Conservation (phyloP, 2,113 vertebrate species). For the Psittacula cyanocephala region DNA sequence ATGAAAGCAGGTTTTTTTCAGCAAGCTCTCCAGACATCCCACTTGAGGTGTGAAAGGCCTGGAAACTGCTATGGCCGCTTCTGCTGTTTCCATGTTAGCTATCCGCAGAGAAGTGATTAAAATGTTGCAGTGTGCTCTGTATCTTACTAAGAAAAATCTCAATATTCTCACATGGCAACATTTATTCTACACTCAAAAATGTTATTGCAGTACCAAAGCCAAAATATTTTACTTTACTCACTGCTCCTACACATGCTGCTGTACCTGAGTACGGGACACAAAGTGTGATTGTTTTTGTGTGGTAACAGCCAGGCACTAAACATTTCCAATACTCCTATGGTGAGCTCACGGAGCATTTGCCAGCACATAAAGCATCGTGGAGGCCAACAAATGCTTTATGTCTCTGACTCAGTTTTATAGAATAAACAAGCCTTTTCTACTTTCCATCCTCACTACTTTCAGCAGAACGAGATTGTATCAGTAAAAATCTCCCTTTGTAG, state of each 20-base stretch:
- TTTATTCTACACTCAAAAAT: slow-evolving; percentile 10
- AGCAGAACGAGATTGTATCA: background rate
- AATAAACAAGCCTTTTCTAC: background rate
- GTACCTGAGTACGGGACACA: background rate
- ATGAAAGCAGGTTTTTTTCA: background rate
- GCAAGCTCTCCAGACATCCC: slow-evolving; percentile 4
- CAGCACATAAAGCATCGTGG: background rate
- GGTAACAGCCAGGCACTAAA: background rate
- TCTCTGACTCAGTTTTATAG: background rate
- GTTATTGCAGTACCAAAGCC: background rate
- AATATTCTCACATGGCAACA: background rate
- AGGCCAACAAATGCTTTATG: background rate
- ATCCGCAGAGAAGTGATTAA: background rate
- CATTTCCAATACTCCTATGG: background rate
- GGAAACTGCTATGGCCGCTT: background rate
- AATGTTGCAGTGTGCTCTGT: background rate
- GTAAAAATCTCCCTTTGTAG: background rate
- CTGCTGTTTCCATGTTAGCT: background rate
- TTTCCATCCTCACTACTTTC: background rate
- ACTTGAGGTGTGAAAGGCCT: slow-evolving; percentile 32
- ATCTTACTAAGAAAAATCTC: background rate
- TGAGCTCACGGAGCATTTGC: background rate
- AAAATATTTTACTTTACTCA: slow-evolving; percentile 8
- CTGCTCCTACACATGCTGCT: background rate
- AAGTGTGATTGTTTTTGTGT: background rate